These are phyloP conservation scores for Lordiphosa stackelbergi DNA, from an alignment of 1,140 invertebrate species.

Conservation along the genomic window DNA sequence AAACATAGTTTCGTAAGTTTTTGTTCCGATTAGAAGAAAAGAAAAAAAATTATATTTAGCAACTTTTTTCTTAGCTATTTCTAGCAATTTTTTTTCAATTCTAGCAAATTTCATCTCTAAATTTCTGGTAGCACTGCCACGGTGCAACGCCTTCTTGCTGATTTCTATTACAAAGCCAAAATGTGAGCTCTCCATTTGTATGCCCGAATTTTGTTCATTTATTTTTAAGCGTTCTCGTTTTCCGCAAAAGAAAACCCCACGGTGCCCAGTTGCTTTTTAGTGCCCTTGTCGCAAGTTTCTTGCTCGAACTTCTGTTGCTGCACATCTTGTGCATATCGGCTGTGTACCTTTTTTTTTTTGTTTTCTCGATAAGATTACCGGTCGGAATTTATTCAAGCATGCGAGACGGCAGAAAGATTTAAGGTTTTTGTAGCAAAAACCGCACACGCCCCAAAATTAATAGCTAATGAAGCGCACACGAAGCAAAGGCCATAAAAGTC, in stretches of 20 bases:
- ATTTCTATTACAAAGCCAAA: too few relatives aligned
- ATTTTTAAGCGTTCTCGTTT: too few relatives aligned
- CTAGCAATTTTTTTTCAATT: too few relatives aligned
- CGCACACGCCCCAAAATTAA: constrained; percentile 53
- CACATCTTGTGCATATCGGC: constrained; percentile 25
- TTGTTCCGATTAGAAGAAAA: too few relatives aligned
- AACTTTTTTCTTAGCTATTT: too few relatives aligned
- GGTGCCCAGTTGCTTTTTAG: constrained; percentile 1
- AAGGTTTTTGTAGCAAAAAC: constrained; percentile 20
- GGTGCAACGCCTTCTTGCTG: too few relatives aligned
- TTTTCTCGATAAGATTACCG: constrained; percentile 35
- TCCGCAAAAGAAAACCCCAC: not conserved
- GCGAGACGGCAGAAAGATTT: constrained; percentile 33
- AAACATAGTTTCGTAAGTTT: too few relatives aligned
- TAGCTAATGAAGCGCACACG: constrained; percentile 60
- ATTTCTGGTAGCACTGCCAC: too few relatives aligned
- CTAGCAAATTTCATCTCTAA: too few relatives aligned
- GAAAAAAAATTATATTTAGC: too few relatives aligned
- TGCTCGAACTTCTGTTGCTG: constrained; percentile 19
- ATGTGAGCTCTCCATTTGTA: too few relatives aligned
- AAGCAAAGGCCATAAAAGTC: constrained; percentile 52
- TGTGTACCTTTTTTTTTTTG: constrained; percentile 19
- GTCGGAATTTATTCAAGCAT: constrained; percentile 35
- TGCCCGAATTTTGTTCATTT: too few relatives aligned
- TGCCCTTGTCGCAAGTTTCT: constrained; percentile 11